These are phyloP conservation scores for Adelosebastes latens DNA, from an alignment of 2,797 vertebrate genomes.

Conservation along the genomic window DNA sequence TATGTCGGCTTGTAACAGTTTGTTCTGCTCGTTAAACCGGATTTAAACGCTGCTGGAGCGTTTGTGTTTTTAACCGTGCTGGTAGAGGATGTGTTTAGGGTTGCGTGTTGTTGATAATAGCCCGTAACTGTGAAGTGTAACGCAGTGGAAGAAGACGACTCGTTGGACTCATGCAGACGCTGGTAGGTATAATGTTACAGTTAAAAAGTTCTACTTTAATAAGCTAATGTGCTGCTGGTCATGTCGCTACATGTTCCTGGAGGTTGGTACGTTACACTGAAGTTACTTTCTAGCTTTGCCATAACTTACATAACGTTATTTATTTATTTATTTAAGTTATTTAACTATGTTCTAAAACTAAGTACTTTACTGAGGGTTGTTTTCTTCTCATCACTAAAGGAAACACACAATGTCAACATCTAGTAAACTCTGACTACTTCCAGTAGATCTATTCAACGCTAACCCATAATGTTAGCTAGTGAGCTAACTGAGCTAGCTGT, in stretches of 20 bases:
- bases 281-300: not conserved
- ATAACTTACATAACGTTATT: not conserved
- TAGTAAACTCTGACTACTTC: not conserved
- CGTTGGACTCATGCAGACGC: constrained; percentile 34
- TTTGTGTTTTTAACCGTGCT: not conserved
- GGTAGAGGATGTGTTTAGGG: not conserved
- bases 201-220: too few relatives aligned
- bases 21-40: constrained; percentile 45
- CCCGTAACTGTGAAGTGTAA: constrained; percentile 16
- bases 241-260: fast-evolving
- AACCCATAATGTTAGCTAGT: not conserved
- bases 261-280: not conserved
- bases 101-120: not conserved
- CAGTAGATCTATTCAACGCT: not conserved
- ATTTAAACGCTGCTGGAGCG: constrained; percentile 20
- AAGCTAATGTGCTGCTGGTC: not conserved
- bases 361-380: fast-evolving
- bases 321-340: not conserved
- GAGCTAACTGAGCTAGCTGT: constrained; percentile 3
- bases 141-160: constrained; percentile 41
- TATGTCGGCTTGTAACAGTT: constrained; percentile 49
- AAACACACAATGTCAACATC: not conserved
- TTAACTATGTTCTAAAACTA: not conserved
- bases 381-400: not conserved
- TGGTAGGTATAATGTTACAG: constrained; percentile 39